phyloP scores from a whole-genome alignment of 2,888 invertebrate species.

The Acleris cristana region DNA sequence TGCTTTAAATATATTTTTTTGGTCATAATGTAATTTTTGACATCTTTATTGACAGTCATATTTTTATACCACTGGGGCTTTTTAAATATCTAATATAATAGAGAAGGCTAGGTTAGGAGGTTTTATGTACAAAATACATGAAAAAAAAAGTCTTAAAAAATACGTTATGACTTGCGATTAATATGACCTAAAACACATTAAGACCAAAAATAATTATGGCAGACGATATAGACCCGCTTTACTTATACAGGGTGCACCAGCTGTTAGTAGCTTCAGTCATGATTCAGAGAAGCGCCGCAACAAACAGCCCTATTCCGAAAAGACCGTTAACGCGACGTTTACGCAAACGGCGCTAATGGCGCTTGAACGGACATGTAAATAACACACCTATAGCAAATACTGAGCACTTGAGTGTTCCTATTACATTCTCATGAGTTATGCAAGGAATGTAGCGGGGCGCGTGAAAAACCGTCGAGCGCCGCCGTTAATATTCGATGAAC shows the following conservation, averaged over 20 bases:
- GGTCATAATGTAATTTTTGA: no score
- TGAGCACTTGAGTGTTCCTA: constrained; percentile 70
- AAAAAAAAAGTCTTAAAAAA: no score
- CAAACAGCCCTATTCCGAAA: constrained; percentile 40
- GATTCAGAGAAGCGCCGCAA: constrained; percentile 32
- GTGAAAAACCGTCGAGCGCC: constrained; percentile 73
- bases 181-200: no score
- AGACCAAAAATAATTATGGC: no score
- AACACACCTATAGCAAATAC: constrained; percentile 64
- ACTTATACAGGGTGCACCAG: not conserved
- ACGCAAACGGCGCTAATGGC: constrained; percentile 57
- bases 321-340: constrained; percentile 38
- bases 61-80: no score
- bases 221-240: not conserved
- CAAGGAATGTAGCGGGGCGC: constrained; percentile 68
- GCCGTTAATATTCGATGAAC: constrained; percentile 77
- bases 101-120: no score
- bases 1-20: no score
- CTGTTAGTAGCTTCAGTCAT: constrained; percentile 19
- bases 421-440: constrained; percentile 79
- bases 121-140: no score
- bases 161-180: no score
- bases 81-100: no score
- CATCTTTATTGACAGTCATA: no score
- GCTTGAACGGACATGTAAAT: constrained; percentile 67